Base-by-base conservation (phyloP, 1,140 invertebrate species). In the Drosophila melanogaster region DNA sequence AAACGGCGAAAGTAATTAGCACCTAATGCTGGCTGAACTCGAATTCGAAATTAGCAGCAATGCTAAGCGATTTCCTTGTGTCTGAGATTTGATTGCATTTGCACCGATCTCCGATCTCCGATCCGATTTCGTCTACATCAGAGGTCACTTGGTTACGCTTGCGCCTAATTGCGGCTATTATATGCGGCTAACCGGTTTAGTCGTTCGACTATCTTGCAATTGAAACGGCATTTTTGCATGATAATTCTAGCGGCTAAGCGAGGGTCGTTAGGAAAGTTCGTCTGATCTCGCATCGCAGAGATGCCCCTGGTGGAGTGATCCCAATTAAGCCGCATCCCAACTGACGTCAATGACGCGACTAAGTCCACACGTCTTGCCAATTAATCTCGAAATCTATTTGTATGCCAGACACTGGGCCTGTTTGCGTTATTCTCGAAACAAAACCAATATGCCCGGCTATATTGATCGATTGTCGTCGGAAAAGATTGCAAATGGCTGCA, bases 201-300 rank as follows among this genome's bases (percentile, higher is more conserved):
- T 66, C 47, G 66, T 54, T 62, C 37, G 40, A 70, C 57, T 60
- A 55, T 71, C 65, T 80, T 71, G 65, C 59, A 83, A 83, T 65
- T 72, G 50, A 77, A 74, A 83, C 84, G 67, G 67, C 79, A 89
- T 87, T 87, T 89, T 89, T 89, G 83, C 83, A 89, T 87, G 56
- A 64, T 70, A 84, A 87, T 79, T 67, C 30, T 33, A 60, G 35
- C 56, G 37, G 41, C 60, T 57, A 54, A 57, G 30, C 54, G 61
- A 58, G 77, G 72, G 62, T 57, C 50, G 80, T 40, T 59, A 8
- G 35, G 37, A 47, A 47, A 76, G 53, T 76, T 76, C 26, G 3
- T n/a, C 8, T 14, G 0, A 35, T n/a, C n/a, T 38, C 47, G 35
- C 24, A 37, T 51, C 8, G 4, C 30, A 46, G 19, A 53, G 33